Evolutionary conservation across 1,140 invertebrate species (phyloP).

Genomic region (Xylocopa sonorina): DNA sequence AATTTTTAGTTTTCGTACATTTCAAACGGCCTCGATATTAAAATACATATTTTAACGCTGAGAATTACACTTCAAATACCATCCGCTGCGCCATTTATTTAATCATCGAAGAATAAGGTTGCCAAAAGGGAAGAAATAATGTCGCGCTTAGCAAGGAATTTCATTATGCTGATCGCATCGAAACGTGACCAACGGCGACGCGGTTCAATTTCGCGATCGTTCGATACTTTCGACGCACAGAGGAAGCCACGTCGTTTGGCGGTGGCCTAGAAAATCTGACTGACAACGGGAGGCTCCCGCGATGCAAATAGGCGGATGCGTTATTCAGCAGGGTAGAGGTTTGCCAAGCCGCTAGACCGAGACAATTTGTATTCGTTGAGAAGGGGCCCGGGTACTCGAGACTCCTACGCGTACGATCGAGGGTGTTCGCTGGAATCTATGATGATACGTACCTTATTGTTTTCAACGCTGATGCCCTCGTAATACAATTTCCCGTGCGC

Average conservation of each 20-base stretch:
- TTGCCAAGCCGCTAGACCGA: conserved; percentile 32
- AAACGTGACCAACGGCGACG: not conserved
- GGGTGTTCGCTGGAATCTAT: conserved; percentile 42
- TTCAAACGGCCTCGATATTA: too few species aligned
- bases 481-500: not conserved
- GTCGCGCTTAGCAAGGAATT: too few species aligned
- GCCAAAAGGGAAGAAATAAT: too few species aligned
- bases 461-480: not conserved
- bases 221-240: conserved; percentile 9
- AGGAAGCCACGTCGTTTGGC: not conserved
- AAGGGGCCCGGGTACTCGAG: conserved; percentile 35
- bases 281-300: conserved; percentile 49
- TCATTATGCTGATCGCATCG: conserved; percentile 20
- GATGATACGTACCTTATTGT: conserved; percentile 46
- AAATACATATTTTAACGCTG: too few species aligned
- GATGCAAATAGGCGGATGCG: conserved; percentile 55
- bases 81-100: too few species aligned
- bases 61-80: too few species aligned
- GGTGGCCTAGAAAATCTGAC: conserved; percentile 52
- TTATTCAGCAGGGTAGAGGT: conserved; percentile 59
- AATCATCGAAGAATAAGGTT: too few species aligned
- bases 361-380: conserved; percentile 63
- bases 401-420: conserved; percentile 33
- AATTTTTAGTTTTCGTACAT: too few species aligned
- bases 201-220: not conserved